Evolutionary conservation across 2,888 invertebrate genomes (phyloP).

Genomic region (Apamea monoglypha): DNA sequence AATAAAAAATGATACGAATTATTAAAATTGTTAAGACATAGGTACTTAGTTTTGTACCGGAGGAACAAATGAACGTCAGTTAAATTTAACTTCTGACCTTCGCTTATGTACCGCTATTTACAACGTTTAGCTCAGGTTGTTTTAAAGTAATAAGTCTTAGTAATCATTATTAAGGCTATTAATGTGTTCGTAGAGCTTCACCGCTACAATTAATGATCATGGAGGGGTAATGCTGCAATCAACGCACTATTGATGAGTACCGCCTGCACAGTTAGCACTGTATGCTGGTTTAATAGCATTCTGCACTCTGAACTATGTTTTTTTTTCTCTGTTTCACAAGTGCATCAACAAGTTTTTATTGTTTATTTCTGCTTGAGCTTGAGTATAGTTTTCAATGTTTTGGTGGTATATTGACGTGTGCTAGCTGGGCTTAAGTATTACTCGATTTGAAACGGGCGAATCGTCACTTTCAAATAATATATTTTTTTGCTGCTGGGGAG

Average conservation of each 20-base stretch:
- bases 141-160: constrained; percentile 10
- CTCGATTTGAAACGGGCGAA: too few relatives aligned
- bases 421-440: too few relatives aligned
- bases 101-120: constrained; percentile 14
- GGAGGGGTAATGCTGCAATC: constrained; percentile 9
- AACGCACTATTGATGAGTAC: constrained; percentile 13
- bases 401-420: too few relatives aligned
- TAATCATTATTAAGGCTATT: constrained; percentile 17
- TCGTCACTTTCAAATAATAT: too few relatives aligned
- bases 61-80: not conserved
- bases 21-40: not conserved
- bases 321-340: too few relatives aligned
- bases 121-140: constrained; percentile 6
- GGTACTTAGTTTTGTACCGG: not conserved
- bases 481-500: too few relatives aligned
- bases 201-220: constrained; percentile 13
- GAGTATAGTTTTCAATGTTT: too few relatives aligned
- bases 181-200: not conserved
- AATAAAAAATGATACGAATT: too few relatives aligned
- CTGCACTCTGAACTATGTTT: not conserved
- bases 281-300: not conserved
- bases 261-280: not conserved
- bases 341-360: too few relatives aligned
- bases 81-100: constrained; percentile 2
- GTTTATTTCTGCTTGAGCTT: too few relatives aligned